A percentile compares a stretch with the other conserved stretches of the same genome.
Conservation (phyloP, 2,888 invertebrate genomes). For the Phyto melanocephala region DNA sequence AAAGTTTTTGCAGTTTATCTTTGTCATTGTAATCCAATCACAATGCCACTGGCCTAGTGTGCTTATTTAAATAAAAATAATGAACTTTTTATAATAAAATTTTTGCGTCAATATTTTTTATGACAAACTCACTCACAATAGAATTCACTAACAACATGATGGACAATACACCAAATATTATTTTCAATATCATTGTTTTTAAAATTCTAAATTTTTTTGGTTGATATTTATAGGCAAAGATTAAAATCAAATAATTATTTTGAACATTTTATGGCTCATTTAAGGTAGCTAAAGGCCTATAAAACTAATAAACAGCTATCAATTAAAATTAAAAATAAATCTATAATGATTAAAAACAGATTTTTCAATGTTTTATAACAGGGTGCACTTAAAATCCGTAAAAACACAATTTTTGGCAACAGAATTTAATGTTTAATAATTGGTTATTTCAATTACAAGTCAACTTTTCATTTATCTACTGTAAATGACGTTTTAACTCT, state of each 20-base stretch:
- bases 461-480: no score
- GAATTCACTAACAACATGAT: background rate
- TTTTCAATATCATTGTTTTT: background rate
- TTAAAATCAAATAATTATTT: background rate
- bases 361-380: no score
- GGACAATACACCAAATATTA: background rate
- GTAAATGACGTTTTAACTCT: no score
- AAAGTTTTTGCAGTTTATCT: background rate
- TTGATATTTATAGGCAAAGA: background rate
- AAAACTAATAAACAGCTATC: no score
- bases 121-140: background rate
- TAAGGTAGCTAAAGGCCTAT: background rate
- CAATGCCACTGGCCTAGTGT: background rate
- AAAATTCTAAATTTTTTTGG: background rate
- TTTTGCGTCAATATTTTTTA: background rate
- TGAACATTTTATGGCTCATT: background rate
- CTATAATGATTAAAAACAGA: no score
- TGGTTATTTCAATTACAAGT: no score
- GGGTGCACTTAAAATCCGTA: no score
- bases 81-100: background rate
- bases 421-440: no score
- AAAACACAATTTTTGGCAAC: no score
- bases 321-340: no score
- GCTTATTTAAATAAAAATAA: background rate
- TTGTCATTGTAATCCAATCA: background rate